Base-by-base conservation (phyloP, 2,113 vertebrate species). In the Centrocercus urophasianus region DNA sequence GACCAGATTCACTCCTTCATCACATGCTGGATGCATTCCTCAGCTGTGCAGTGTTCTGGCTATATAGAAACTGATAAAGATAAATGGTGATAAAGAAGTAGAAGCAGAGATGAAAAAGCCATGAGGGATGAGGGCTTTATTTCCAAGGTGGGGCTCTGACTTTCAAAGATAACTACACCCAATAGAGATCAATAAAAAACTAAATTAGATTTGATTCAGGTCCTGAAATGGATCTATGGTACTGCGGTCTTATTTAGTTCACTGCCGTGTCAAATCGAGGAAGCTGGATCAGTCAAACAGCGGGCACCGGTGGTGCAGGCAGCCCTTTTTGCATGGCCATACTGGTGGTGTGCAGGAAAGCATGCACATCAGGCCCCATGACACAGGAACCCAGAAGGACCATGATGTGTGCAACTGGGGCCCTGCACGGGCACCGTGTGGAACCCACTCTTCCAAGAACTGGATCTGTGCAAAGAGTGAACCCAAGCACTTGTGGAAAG, bases 111-210 rank as follows among this genome's bases (percentile, higher is more conserved):
- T 3, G 42, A 57, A 52, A 92, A 78, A 96, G 30, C 27, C 66
- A 64, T 93, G 86, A 96, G 83, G 59, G 76, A 96, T 95, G 82
- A 94, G 85, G 14, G 2, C 38, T 89, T 91, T 77, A 67, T 43
- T 83, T 67, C 83, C 52, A 71, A 94, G 88, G 71, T n/a, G 71
- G 42, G 52, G 25, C 59, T 19, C 38, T 86, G 83, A 47, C 28
- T 92, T 88, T 71, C n/a, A 71, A 93, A 90, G 82, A 71, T 83
- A 92, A 91, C 21, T 22, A 38, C 69, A 63, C 25, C 22, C 52
- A 81, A 81, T 78, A 75, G 5, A 38, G 76, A 92, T 91, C 86
- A 93, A 95, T 91, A 94, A 83, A 90, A 50, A 40, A 67, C 34
- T 81, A 93, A 81, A 95, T 90, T 90, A 81, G 70, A 47, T 82